Conservation (phyloP, 2,113 vertebrate genomes). For the Ciconia stormi region DNA sequence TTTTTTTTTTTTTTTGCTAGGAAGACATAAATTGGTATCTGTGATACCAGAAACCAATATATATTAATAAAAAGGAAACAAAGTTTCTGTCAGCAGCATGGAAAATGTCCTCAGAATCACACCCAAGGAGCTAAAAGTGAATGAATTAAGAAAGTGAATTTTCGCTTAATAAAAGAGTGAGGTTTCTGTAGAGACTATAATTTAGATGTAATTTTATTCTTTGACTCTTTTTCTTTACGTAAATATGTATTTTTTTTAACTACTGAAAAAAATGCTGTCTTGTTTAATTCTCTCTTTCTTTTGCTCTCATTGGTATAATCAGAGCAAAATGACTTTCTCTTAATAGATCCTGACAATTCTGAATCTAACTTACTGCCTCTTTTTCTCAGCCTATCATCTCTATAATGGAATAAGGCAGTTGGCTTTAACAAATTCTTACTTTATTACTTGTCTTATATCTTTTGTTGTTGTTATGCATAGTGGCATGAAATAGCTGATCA, state of each 20-base stretch:
- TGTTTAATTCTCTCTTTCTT: neutral
- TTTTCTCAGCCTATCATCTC: neutral
- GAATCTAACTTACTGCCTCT: neutral
- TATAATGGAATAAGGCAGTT: neutral
- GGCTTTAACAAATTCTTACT: conserved; percentile 42
- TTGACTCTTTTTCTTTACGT: neutral
- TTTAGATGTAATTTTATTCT: neutral
- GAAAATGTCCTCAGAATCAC: neutral
- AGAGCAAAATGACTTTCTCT: neutral
- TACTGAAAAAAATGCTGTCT: neutral
- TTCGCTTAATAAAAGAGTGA: neutral
- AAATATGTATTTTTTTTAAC: neutral
- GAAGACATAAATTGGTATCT: neutral
- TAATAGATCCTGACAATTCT: neutral
- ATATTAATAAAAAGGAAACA: neutral
- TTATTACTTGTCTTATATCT: conserved; percentile 19
- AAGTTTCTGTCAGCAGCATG: neutral
- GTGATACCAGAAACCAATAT: neutral
- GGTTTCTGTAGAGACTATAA: neutral
- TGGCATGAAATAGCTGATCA: conserved; percentile 17
- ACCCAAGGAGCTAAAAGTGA: neutral
- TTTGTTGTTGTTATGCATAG: neutral
- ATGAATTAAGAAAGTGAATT: neutral
- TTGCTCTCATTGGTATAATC: neutral
- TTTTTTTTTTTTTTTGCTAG: neutral